Base-by-base conservation (phyloP, 2,888 invertebrate species). In the Chymomyza amoena region DNA sequence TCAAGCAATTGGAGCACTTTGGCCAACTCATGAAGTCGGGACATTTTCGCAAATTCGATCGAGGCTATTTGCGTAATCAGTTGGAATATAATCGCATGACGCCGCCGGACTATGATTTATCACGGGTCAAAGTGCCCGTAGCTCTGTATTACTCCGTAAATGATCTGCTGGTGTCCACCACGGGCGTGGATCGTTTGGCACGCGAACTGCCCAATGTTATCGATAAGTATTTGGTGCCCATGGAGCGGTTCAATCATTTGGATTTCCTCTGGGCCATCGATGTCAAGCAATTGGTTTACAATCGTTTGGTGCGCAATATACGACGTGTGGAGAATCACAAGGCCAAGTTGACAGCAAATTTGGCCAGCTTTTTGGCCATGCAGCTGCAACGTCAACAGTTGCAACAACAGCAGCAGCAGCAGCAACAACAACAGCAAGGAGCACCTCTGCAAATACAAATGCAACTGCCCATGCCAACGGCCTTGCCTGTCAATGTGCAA, bases 141-240 rank as follows among this genome's bases (percentile, higher is more conserved):
- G 93, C 93, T 1, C 87, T 95, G 10, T 93, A 93, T 80, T 94
- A 93, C 80, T 93, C 93, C 7, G 91, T 91, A 4, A 93, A 94
- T 16, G 96, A 96, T 89, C 94, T 94, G 93, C 88, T 96, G 20
- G 93, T 95, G 1, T 91, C 93, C 63, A 92, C 93, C 4, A 89
- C 89, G 76, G 95, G 95, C 70, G 94, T 95, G 0, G 89, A 93
- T 54, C 90, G 91, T 18, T 85, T 95, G 63, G 92, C 93, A 51
- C 88, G 90, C 13, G 90, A 92, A 68, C 87, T 96, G 56, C 91
- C 92, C 9, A 94, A 93, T 79, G 92, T 92, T 2, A 89, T 93
- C 6, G 93, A 93, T 64, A 93, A 93, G 72, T 92, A 93, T 85
- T 91, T 93, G 71, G 93, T 95, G 61, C 93, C 93, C 0, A 92